These are phyloP conservation scores for Autographa gamma DNA, from an alignment of 2,888 invertebrate species.

Conservation along the genomic window DNA sequence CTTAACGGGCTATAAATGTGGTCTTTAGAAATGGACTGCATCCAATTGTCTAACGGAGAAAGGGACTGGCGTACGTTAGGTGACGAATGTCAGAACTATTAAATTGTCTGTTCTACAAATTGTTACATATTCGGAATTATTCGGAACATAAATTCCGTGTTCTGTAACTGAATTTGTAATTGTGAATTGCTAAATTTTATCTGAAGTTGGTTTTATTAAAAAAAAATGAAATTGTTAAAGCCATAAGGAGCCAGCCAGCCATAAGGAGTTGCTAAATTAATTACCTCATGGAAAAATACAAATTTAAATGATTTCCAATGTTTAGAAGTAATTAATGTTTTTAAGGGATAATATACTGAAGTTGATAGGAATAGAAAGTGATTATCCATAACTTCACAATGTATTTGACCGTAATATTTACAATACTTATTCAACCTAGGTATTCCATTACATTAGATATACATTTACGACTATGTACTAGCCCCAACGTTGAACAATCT, in stretches of 20 bases:
- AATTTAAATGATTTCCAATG: no score
- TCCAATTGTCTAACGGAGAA: slow-evolving; percentile 59
- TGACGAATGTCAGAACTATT: background rate
- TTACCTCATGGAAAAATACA: no score
- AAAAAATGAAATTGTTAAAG: no score
- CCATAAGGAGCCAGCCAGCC: no score
- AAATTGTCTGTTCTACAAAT: slow-evolving; percentile 4
- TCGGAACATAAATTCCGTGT: background rate
- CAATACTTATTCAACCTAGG: background rate
- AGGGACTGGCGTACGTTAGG: slow-evolving; percentile 46
- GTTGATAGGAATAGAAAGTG: no score
- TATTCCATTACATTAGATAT: background rate
- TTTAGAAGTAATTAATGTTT: no score
- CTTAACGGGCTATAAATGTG: slow-evolving; percentile 66
- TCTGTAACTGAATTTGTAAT: background rate
- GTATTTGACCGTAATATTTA: background rate
- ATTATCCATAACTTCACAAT: background rate
- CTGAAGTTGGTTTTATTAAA: background rate
- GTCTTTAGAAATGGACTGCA: slow-evolving; percentile 66
- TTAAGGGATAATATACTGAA: no score
- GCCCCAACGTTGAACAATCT: background rate
- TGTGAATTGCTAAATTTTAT: slow-evolving; percentile 1
- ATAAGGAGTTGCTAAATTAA: no score
- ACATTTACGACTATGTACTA: background rate
- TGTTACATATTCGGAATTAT: background rate